phyloP scores from a whole-genome alignment of 2,797 vertebrate genomes.

The Bradypus variegatus region DNA sequence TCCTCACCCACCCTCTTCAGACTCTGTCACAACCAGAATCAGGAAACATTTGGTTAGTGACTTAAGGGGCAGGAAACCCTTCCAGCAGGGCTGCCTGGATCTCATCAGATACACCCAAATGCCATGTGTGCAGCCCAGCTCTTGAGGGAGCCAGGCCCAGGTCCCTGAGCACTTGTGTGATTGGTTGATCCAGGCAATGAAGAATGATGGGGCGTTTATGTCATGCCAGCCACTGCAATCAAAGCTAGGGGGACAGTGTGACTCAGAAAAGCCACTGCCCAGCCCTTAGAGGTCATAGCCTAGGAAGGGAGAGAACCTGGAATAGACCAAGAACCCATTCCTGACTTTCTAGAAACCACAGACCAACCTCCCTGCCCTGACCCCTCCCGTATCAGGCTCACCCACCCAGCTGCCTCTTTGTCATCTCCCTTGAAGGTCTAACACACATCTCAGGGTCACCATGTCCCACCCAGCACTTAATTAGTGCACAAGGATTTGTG shows the following conservation, averaged over 20 bases:
- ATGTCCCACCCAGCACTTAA: neutral
- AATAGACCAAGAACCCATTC: neutral
- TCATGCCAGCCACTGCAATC: neutral
- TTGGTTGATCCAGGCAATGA: neutral
- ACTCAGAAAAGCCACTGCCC: neutral
- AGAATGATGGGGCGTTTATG: neutral
- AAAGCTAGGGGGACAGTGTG: neutral
- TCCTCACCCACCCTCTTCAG: neutral
- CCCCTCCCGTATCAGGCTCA: neutral
- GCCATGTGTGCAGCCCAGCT: neutral
- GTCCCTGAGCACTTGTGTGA: neutral
- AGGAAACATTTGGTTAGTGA: neutral
- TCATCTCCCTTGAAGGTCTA: neutral
- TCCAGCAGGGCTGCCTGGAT: neutral
- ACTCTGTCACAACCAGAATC: constrained; percentile 8
- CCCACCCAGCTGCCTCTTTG: neutral
- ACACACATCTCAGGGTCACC: neutral
- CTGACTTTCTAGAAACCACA: neutral
- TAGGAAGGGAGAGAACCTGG: neutral
- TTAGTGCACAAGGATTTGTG: neutral
- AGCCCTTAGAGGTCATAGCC: too few relatives aligned
- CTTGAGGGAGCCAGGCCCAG: neutral
- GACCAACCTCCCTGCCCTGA: neutral
- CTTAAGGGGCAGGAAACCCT: neutral
- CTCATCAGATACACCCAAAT: neutral